Base-by-base conservation (phyloP, 2,113 vertebrate genomes). In the Eleginops maclovinus region DNA sequence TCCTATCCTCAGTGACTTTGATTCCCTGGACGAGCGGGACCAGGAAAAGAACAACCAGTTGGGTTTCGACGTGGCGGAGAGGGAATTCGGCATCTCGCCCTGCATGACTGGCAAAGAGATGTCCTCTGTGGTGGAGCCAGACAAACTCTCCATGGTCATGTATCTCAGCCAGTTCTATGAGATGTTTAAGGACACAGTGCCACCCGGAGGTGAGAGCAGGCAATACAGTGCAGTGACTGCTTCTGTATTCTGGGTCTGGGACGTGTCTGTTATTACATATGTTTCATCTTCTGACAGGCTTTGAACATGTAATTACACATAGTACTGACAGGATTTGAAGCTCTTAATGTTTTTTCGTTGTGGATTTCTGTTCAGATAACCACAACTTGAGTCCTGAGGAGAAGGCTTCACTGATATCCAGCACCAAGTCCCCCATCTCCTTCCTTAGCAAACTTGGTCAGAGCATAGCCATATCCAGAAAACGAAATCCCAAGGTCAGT, bases 161-260 rank as follows among this genome's bases (percentile, higher is more conserved):
- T 99, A 99, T 94, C 97, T 99, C 92, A 98, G 96, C 14, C 98
- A 99, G 95, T 99, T 99, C 94, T 99, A 99, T 3, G 97, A 99
- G 94, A 99, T 99, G 98, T 99, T 99, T 90, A 98, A 95, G 93
- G 97, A 99, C 92, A 96, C 95, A 46, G 93, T 98, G 79, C 95
- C 97, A 59, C 96, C 96, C 61, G 94, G 93, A 53, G 97, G 96
- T 98, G 90, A 97, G 96, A 77, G 9, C 3, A 0, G 21, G 64
- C 16, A 12, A 36, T 61, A 0, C 86, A 83, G 19, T 14, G 9
- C n/a, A 3, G 12, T 10, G 17, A 26, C 36, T 40, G 49, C 14
- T 36, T 60, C 26, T 47, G 59, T 21, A n/a, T 16, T 58, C 43
- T 50, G 2, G 14, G 19, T 65, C 16, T 0, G 12, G 36, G 55